Evolutionary conservation across 2,797 vertebrate species (phyloP).

Genomic region (Jordanella pulchra): DNA sequence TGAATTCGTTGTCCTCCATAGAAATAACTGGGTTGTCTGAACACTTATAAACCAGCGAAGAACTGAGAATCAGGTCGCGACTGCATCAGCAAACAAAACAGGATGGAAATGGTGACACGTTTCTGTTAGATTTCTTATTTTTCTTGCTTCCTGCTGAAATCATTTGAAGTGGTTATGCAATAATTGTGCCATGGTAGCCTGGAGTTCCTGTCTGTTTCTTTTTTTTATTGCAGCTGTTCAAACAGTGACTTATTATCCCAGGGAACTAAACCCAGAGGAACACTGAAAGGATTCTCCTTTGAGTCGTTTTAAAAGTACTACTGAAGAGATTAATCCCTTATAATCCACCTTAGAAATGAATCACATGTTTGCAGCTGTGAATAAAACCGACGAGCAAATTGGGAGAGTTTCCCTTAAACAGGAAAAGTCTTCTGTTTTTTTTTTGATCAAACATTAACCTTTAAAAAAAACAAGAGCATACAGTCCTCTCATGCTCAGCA

Average conservation of each 20-base stretch:
- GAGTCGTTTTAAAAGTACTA: background rate
- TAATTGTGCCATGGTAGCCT: background rate
- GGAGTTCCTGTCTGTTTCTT: background rate
- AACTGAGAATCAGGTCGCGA: background rate
- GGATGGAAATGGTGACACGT: background rate
- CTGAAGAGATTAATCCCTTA: background rate
- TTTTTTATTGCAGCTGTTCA: slow-evolving; percentile 1
- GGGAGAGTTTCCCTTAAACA: background rate
- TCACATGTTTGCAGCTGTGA: background rate
- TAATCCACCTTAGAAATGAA: background rate
- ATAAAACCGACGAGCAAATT: background rate
- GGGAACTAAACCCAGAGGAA: background rate
- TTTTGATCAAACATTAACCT: slow-evolving; percentile 13
- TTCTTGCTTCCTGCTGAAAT: background rate
- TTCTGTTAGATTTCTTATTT: background rate
- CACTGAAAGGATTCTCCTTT: background rate
- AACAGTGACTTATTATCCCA: background rate
- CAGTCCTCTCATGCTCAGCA: background rate
- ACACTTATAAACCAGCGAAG: too few species aligned
- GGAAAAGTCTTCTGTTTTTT: background rate
- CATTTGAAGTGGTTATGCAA: background rate
- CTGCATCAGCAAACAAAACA: background rate
- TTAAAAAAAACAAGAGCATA: background rate
- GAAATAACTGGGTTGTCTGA: background rate
- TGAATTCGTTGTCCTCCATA: too few species aligned